A percentile compares a stretch with the other conserved stretches of the same genome.
Conservation (phyloP, 1,140 invertebrate genomes). For the Zaprionus camerounensis region DNA sequence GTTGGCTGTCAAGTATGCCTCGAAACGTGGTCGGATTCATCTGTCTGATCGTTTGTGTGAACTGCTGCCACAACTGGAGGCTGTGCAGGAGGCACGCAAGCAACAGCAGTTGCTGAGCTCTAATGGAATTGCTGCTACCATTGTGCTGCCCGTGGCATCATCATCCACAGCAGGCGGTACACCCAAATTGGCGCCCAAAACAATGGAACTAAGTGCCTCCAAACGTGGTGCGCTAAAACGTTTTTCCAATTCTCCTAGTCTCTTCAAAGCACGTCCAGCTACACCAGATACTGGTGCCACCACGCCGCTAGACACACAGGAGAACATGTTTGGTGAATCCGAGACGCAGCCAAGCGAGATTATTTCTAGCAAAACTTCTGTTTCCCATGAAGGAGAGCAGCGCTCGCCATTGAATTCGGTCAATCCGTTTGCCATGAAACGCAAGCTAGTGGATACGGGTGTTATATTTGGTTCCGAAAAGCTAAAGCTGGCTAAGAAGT, state of each 20-base stretch:
- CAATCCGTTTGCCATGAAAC: slow-evolving; percentile 79
- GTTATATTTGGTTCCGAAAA: slow-evolving; percentile 77
- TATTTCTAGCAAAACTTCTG: slow-evolving; percentile 33
- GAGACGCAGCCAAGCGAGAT: slow-evolving; percentile 48
- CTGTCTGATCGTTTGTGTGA: slow-evolving; percentile 90
- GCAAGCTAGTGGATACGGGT: slow-evolving; percentile 70
- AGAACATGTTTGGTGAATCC: slow-evolving; percentile 69
- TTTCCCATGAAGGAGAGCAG: slow-evolving; percentile 7
- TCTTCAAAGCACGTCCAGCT: slow-evolving; percentile 64
- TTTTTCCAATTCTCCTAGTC: slow-evolving; percentile 65
- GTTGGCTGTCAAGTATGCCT: slow-evolving; percentile 94
- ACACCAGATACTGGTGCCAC: slow-evolving; percentile 48
- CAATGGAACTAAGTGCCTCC: slow-evolving; percentile 66
- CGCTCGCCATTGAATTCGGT: slow-evolving; percentile 66
- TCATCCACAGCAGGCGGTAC: slow-evolving; percentile 16
- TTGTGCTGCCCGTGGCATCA: slow-evolving; percentile 58
- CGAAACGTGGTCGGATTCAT: slow-evolving; percentile 89
- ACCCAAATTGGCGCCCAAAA: slow-evolving; percentile 68
- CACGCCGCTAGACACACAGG: slow-evolving; percentile 59
- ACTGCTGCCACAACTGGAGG: slow-evolving; percentile 77
- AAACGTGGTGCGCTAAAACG: slow-evolving; percentile 68
- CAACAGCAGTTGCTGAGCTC: slow-evolving; percentile 64
- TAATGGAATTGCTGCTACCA: slow-evolving; percentile 64
- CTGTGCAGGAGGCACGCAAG: slow-evolving; percentile 70
- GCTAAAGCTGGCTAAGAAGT: slow-evolving; percentile 74